phyloP scores from a whole-genome alignment of 2,888 invertebrate genomes.

The Frankliniella fusca region DNA sequence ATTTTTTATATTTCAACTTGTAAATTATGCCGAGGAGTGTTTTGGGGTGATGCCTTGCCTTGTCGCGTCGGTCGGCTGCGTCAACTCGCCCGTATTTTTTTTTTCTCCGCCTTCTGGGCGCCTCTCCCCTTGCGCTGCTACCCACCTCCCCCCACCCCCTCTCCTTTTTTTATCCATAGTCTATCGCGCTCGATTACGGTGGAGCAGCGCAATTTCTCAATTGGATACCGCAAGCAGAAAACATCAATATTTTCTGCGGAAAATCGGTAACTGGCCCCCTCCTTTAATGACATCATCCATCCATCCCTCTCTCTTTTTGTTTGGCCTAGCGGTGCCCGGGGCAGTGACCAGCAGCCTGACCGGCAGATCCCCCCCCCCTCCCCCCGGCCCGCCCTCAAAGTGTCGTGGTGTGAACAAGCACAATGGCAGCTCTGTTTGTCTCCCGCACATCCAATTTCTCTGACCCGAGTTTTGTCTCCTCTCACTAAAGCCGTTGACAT shows the following conservation, averaged over 20 bases:
- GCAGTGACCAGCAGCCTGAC: not conserved
- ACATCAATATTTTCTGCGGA: slow-evolving; percentile 22
- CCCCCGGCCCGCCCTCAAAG: too few relatives aligned
- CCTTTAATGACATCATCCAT: slow-evolving; percentile 11
- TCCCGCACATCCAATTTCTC: too few relatives aligned
- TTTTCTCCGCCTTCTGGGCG: not conserved
- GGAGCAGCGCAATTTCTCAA: slow-evolving; percentile 4
- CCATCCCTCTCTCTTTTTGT: not conserved
- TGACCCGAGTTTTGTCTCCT: too few relatives aligned
- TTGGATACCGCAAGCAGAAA: slow-evolving; percentile 18
- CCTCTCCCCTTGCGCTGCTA: not conserved
- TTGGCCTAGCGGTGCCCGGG: not conserved
- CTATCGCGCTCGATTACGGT: not conserved
- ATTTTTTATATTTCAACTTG: not conserved
- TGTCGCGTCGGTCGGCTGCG: not conserved
- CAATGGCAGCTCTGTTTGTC: too few relatives aligned
- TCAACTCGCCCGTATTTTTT: not conserved
- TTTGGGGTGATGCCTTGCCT: not conserved
- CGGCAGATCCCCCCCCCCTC: too few relatives aligned
- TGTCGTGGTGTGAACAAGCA: too few relatives aligned
- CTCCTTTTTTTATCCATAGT: not conserved
- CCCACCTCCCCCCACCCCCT: not conserved
- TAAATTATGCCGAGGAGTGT: not conserved
- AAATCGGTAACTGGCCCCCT: slow-evolving; percentile 17
- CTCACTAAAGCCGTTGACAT: too few relatives aligned